These are phyloP conservation scores for Eugnorisma glareosa DNA, from an alignment of 2,888 invertebrate species.

Conservation along the genomic window DNA sequence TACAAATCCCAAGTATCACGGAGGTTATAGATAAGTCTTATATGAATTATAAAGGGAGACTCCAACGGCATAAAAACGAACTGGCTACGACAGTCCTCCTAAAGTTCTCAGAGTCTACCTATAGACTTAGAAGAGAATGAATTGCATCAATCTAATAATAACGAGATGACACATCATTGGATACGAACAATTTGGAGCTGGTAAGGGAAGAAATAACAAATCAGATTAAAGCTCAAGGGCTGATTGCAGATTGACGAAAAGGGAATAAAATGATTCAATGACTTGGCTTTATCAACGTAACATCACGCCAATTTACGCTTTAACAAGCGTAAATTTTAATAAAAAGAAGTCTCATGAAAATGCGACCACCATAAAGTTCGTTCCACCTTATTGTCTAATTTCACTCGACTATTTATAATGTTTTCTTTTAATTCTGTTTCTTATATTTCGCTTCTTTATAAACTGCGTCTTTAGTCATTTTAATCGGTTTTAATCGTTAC, in stretches of 20 bases:
- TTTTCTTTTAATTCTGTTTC: background rate
- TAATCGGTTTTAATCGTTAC: background rate
- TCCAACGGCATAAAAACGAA: background rate
- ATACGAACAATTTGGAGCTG: background rate
- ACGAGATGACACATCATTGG: background rate
- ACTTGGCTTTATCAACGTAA: background rate
- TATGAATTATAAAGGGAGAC: background rate
- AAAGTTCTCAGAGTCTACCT: background rate
- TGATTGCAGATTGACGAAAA: slow-evolving; percentile 2
- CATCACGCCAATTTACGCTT: too few species aligned
- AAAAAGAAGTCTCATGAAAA: too few species aligned
- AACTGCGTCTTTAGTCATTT: background rate
- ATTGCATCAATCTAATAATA: background rate
- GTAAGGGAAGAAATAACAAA: background rate
- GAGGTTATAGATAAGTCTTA: too few species aligned
- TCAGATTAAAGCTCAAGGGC: background rate
- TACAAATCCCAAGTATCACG: background rate
- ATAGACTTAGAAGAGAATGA: background rate
- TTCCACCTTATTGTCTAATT: too few species aligned
- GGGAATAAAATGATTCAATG: background rate
- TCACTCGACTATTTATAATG: too few species aligned
- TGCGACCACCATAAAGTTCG: too few species aligned
- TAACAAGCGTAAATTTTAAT: too few species aligned
- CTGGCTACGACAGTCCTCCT: background rate
- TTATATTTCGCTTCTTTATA: background rate